These are phyloP conservation scores for Caiman crocodilus DNA, from an alignment of 2,797 vertebrate genomes.

Conservation along the genomic window DNA sequence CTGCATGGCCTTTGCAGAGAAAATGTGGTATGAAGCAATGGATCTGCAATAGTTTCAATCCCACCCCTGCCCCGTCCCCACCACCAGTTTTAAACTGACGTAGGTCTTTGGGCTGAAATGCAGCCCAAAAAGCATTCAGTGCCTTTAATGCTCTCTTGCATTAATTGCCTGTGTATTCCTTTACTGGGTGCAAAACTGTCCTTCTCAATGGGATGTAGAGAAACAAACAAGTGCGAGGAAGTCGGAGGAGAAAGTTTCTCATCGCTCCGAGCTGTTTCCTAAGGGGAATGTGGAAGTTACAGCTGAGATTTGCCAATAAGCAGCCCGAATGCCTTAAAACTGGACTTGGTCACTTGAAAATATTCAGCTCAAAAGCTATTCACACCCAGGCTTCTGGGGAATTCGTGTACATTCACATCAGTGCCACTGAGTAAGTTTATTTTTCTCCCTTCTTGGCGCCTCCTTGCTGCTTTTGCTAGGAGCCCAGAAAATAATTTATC, in stretches of 20 bases:
- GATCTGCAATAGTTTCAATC: conserved; percentile 11
- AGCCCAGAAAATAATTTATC: background rate
- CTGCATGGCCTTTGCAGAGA: background rate
- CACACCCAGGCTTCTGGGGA: background rate
- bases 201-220: background rate
- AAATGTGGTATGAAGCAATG: conserved; percentile 33
- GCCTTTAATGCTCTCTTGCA: background rate
- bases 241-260: background rate
- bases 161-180: background rate
- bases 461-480: background rate
- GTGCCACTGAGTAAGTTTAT: background rate
- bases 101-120: accelerated
- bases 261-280: background rate
- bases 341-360: background rate
- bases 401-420: too few relatives aligned
- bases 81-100: background rate
- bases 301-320: too few relatives aligned
- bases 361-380: too few relatives aligned
- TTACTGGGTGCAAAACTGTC: background rate
- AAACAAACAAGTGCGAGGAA: background rate
- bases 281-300: background rate
- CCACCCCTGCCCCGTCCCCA: background rate
- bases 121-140: background rate
- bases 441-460: background rate
- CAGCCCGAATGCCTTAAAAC: background rate